A percentile compares a stretch with the other conserved stretches of the same genome.
Evolutionary conservation across 2,113 vertebrate genomes (phyloP).

Genomic region (Drymodes brunneopygia): DNA sequence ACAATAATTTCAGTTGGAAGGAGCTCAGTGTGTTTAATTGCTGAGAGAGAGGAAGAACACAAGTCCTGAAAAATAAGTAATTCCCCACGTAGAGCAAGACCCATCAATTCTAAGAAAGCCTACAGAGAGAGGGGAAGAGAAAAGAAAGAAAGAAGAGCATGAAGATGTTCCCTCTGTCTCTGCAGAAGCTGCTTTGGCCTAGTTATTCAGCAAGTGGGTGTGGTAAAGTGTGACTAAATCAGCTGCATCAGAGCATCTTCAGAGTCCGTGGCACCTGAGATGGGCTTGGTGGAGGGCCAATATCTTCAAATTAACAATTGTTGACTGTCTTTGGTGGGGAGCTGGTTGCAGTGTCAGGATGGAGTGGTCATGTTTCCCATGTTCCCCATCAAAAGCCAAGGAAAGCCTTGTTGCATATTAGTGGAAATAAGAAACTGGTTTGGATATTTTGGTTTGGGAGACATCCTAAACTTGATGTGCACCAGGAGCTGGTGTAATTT

Average conservation of each 20-base stretch:
- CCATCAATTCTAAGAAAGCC: fast-evolving
- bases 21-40: neutral
- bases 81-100: fast-evolving
- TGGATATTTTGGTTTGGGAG: neutral
- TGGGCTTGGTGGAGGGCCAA: neutral
- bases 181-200: neutral
- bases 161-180: neutral
- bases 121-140: neutral
- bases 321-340: fast-evolving
- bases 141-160: neutral
- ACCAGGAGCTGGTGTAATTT: neutral
- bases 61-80: neutral
- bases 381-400: neutral
- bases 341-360: neutral
- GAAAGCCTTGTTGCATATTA: neutral
- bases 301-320: neutral
- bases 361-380: fast-evolving
- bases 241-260: neutral
- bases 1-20: neutral
- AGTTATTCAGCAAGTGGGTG: neutral
- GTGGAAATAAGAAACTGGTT: neutral
- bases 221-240: neutral
- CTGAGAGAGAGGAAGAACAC: neutral
- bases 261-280: neutral
- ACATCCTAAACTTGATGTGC: fast-evolving